Base-by-base conservation (phyloP, 2,888 invertebrate species). In the Harpalus rubripes region DNA sequence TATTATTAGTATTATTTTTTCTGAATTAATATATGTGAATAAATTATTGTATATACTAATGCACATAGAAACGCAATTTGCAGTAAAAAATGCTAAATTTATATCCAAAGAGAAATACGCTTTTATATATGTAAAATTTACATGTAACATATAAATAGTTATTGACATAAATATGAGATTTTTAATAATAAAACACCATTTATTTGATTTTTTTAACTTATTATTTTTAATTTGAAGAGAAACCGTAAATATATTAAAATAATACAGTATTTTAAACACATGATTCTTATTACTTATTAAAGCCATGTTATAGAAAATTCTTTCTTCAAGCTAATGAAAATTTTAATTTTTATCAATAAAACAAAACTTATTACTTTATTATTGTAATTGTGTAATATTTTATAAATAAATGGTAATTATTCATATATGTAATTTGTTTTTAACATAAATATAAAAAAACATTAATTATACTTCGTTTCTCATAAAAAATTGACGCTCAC, bases 171-270 rank as follows among this genome's bases (percentile, higher is more conserved):
- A 39, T 39, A 68, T 68, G 6, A 41, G 15, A 15, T 15, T 39
- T 68, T 68, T 68, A 15, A 41, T 32, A 32, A 68, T 15, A 41
- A 68, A 68, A 68, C 12, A 15, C 2, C 2, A 39, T 39, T 39
- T 39, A 32, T 39, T 39, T 15, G 0, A 5, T 68, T 39, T 41
- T 12, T 39, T 16, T 15, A 26, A 32, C 7, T 32, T 65, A 7
- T 26, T 22, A 5, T 63, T 12, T 68, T 68, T 68, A 15, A 39
- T 39, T 15, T 68, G 15, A 41, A 68, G 32, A 15, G 68, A 15
- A 15, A 15, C 39, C 7, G 41, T 41, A 12, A 68, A 68, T 26
- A 68, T 68, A 26, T 68, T 41, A 15, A 68, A 68, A 32, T 39
- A 68, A 39, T 68, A 39, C n/a, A 68, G 12, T 15, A n/a, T 12